Percentiles rank a stretch among this genome's conserved stretches.
Evolutionary conservation across 2,888 invertebrate species (phyloP).

Genomic region (Parasteatoda lunata): DNA sequence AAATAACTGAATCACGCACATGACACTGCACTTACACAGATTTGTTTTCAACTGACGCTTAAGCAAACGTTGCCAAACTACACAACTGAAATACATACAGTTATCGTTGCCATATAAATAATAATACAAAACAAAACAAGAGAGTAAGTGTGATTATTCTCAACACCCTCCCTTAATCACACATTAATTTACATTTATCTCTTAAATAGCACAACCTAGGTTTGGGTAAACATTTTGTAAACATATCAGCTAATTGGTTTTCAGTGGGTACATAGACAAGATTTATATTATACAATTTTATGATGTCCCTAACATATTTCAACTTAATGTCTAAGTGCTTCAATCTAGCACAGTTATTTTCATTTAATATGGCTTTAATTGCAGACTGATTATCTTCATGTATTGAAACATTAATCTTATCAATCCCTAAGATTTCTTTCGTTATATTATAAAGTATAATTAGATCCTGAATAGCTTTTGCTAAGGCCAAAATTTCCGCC

Average conservation of each 20-base stretch:
- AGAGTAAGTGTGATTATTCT: neutral
- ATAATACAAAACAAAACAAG: neutral
- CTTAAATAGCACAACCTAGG: neutral
- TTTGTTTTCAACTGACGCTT: too few species aligned
- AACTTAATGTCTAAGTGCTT: slow-evolving; percentile 25
- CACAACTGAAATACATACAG: too few species aligned
- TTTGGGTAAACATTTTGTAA: neutral
- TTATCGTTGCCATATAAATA: too few species aligned
- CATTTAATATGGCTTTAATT: slow-evolving; percentile 10
- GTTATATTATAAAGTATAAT: slow-evolving; percentile 5
- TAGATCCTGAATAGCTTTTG: slow-evolving; percentile 28
- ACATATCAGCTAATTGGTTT: neutral
- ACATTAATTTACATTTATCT: neutral
- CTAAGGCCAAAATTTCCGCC: slow-evolving; percentile 17
- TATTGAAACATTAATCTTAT: neutral
- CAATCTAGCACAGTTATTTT: slow-evolving; percentile 18
- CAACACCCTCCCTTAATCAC: neutral
- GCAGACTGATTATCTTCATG: slow-evolving; percentile 31
- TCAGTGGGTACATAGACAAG: neutral
- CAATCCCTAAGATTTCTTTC: slow-evolving; percentile 9
- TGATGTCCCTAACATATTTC: slow-evolving; percentile 1
- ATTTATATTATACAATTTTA: slow-evolving; percentile 15
- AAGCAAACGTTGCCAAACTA: too few species aligned
- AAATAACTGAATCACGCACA: too few species aligned
- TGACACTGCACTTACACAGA: too few species aligned